Evolutionary conservation across 30 jellyfish, hydroid and myxozoan species (phyloP).

Genomic region (Aurelia sp.): DNA sequence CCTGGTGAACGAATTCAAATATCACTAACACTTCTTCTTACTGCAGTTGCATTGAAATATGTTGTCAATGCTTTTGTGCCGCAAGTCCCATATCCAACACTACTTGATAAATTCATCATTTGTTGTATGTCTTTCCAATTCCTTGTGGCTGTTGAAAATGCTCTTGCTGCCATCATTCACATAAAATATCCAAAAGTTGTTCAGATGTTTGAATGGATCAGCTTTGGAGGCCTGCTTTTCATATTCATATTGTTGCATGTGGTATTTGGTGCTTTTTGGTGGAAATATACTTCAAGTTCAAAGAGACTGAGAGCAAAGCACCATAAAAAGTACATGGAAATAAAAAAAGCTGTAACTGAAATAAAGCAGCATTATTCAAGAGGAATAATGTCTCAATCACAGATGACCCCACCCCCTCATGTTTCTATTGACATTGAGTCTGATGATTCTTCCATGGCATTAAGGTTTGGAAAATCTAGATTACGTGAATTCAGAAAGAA

Average conservation of each 20-base stretch:
- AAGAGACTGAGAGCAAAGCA: slow-evolving; percentile 28
- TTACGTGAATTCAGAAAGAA: not conserved
- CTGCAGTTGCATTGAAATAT: slow-evolving; percentile 86
- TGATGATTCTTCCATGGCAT: slow-evolving; percentile 9
- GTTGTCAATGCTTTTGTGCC: slow-evolving; percentile 89
- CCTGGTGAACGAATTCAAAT: slow-evolving; percentile 88
- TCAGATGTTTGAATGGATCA: slow-evolving; percentile 51
- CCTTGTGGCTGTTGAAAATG: slow-evolving; percentile 87
- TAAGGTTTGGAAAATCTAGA: not conserved
- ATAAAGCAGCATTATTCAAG: slow-evolving; percentile 15
- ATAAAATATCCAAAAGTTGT: slow-evolving; percentile 25
- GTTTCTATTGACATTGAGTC: slow-evolving; percentile 7
- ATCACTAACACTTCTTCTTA: slow-evolving; percentile 83
- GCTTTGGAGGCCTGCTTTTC: slow-evolving; percentile 34
- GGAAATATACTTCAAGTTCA: slow-evolving; percentile 45
- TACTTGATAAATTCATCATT: slow-evolving; percentile 85
- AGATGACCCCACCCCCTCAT: slow-evolving; percentile 8
- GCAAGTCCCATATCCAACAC: slow-evolving; percentile 88
- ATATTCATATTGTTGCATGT: slow-evolving; percentile 32
- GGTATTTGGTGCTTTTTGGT: slow-evolving; percentile 60
- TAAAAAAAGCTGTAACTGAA: slow-evolving; percentile 27
- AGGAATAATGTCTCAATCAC: not conserved
- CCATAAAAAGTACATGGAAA: slow-evolving; percentile 26
- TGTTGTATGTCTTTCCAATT: slow-evolving; percentile 82
- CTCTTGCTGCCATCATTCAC: slow-evolving; percentile 66